Evolutionary conservation across 2,797 vertebrate species (phyloP).

Genomic region (Prionace glauca): DNA sequence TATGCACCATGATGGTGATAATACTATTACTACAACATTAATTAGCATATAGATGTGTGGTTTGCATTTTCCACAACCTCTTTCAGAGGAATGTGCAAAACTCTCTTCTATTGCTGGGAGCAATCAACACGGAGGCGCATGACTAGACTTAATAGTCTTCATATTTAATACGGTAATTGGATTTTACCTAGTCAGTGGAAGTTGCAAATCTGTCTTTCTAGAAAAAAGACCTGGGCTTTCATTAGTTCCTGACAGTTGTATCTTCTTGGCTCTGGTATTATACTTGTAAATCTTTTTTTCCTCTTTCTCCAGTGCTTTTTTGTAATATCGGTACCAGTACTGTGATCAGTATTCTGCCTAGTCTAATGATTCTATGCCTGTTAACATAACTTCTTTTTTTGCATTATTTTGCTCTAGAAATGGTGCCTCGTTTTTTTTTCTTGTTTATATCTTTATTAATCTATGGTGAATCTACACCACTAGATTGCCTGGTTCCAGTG

Average conservation of each 20-base stretch:
- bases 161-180: background rate
- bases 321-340: background rate
- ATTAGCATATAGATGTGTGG: background rate
- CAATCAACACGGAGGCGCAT: background rate
- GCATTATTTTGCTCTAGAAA: too few species aligned
- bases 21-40: background rate
- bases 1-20: background rate
- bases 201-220: background rate
- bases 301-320: background rate
- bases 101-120: background rate
- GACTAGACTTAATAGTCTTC: background rate
- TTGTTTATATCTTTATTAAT: too few species aligned
- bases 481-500: too few species aligned
- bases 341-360: background rate
- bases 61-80: background rate
- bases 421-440: too few species aligned
- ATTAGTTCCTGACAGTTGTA: background rate
- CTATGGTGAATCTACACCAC: too few species aligned
- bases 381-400: too few species aligned
- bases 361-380: too few species aligned
- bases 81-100: background rate
- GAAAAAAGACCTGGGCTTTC: background rate
- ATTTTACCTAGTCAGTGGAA: constrained; percentile 3
- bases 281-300: too few species aligned
- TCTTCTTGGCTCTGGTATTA: too few species aligned